These are phyloP conservation scores for Siniperca chuatsi DNA, from an alignment of 2,113 vertebrate genomes.

Conservation along the genomic window DNA sequence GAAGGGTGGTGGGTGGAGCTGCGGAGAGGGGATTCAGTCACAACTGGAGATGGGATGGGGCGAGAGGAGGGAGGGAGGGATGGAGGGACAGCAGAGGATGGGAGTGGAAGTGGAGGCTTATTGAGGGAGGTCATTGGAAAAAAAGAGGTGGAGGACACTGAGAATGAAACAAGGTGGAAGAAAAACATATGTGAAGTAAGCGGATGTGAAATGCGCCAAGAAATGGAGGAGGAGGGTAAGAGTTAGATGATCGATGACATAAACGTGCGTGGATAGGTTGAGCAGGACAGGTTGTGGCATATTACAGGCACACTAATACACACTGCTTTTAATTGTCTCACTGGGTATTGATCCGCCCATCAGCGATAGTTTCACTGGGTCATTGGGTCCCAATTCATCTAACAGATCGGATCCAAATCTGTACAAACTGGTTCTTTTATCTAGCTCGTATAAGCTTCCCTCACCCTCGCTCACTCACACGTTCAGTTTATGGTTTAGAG, in stretches of 20 bases:
- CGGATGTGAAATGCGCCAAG: background rate
- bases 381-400: constrained; percentile 43
- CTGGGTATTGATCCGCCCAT: constrained; percentile 38
- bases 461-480: constrained; percentile 14
- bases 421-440: background rate
- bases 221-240: background rate
- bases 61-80: background rate
- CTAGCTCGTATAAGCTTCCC: background rate
- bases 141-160: background rate
- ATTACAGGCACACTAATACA: constrained; percentile 11
- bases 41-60: constrained; percentile 10
- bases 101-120: background rate
- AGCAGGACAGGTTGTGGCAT: background rate
- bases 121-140: background rate
- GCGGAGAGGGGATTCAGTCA: constrained; percentile 25
- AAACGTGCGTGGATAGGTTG: background rate
- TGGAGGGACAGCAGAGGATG: background rate
- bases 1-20: background rate
- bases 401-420: constrained; percentile 38
- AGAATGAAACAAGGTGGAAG: background rate
- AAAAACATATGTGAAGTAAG: background rate
- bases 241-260: background rate
- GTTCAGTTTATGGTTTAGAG: constrained; percentile 14
- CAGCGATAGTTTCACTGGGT: constrained; percentile 32
- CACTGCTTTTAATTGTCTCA: constrained; percentile 4